Evolutionary conservation across 2,888 invertebrate genomes (phyloP).

Genomic region (Spisula subtruncata): DNA sequence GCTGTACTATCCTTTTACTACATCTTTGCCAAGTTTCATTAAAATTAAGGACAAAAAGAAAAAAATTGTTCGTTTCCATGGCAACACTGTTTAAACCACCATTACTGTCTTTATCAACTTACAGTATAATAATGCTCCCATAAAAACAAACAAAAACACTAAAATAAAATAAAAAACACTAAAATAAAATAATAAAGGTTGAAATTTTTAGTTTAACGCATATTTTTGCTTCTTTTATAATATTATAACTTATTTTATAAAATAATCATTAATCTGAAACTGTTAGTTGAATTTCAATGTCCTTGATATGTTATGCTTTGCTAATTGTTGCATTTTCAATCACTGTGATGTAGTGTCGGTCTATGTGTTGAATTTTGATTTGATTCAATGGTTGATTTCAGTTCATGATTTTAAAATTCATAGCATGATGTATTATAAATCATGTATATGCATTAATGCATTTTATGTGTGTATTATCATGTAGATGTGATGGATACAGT

Average conservation of each 20-base stretch:
- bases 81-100: too few relatives aligned
- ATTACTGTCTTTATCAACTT: too few relatives aligned
- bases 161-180: too few relatives aligned
- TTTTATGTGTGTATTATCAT: not conserved
- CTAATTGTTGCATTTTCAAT: conserved; percentile 14
- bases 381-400: not conserved
- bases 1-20: not conserved
- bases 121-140: too few relatives aligned
- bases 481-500: not conserved
- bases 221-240: not conserved
- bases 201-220: not conserved
- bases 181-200: not conserved
- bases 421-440: not conserved
- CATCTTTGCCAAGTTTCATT: not conserved
- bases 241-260: too few relatives aligned
- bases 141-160: too few relatives aligned
- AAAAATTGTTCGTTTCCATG: not conserved
- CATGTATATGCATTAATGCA: not conserved
- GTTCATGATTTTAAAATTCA: not conserved
- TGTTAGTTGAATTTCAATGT: not conserved
- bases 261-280: not conserved
- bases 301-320: not conserved
- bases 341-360: not conserved
- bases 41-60: not conserved
- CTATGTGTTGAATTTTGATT: not conserved